phyloP scores from a whole-genome alignment of 2,113 vertebrate genomes.

The Cyanoramphus novaezelandiae region DNA sequence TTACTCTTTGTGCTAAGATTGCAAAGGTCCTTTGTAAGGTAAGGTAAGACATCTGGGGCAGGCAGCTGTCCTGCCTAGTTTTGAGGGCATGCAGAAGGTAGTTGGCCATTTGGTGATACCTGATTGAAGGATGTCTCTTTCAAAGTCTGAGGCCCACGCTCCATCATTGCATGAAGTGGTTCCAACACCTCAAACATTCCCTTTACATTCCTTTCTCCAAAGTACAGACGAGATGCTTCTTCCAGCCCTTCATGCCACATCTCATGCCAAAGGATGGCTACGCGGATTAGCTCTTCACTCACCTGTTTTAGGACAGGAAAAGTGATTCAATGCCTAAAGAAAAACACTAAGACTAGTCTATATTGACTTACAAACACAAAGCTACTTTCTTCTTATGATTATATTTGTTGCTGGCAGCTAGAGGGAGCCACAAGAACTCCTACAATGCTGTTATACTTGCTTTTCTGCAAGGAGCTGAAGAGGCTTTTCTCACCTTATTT shows the following conservation, averaged over 20 bases:
- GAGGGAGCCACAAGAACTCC: not conserved
- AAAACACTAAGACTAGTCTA: not conserved
- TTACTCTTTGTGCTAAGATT: not conserved
- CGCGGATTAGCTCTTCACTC: slow-evolving; percentile 96
- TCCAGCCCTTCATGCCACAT: slow-evolving; percentile 99
- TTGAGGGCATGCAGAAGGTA: not conserved
- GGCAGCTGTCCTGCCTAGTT: not conserved
- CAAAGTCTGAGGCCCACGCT: slow-evolving; percentile 94
- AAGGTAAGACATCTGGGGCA: not conserved
- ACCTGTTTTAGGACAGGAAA: slow-evolving; percentile 76
- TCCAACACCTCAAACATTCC: slow-evolving; percentile 99
- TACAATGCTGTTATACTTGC: not conserved
- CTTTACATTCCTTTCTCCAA: slow-evolving; percentile 96
- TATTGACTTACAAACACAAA: not conserved
- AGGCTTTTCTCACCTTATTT: not conserved
- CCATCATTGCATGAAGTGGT: slow-evolving; percentile 98
- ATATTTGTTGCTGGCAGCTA: not conserved
- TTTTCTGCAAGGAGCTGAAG: not conserved
- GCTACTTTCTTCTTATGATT: not conserved
- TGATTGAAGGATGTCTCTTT: slow-evolving; percentile 99
- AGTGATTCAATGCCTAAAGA: accelerated
- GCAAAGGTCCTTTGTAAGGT: not conserved
- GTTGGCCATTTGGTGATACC: slow-evolving; percentile 64
- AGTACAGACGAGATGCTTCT: slow-evolving; percentile 95
- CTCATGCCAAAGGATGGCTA: slow-evolving; percentile 98